phyloP scores from a whole-genome alignment of 2,888 invertebrate genomes.

The Habrosyne pyritoides region DNA sequence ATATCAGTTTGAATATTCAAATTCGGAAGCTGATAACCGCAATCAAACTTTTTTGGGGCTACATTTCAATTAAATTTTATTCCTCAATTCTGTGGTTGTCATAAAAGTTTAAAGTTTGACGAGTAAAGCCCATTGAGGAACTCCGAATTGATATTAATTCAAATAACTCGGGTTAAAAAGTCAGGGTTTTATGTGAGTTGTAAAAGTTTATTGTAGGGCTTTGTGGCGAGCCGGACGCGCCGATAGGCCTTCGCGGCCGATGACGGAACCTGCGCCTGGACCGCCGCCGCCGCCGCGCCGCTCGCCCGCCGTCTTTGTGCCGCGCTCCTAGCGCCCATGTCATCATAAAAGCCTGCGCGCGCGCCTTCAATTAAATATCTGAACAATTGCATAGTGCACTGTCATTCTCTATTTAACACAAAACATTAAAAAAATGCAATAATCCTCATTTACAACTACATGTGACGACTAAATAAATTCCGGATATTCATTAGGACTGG shows the following conservation, averaged over 20 bases:
- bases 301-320: slow-evolving; percentile 39
- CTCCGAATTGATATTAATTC: slow-evolving; percentile 84
- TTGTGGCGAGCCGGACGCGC: slow-evolving; percentile 81
- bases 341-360: slow-evolving; percentile 39
- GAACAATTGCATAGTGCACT: slow-evolving; percentile 27
- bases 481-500: too few relatives aligned
- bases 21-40: slow-evolving; percentile 82
- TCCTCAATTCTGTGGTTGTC: slow-evolving; percentile 79
- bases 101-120: slow-evolving; percentile 83
- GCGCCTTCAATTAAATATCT: slow-evolving; percentile 36
- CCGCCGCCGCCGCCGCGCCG: slow-evolving; percentile 27
- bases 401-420: slow-evolving; percentile 21
- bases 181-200: slow-evolving; percentile 82
- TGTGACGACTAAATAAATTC: too few relatives aligned
- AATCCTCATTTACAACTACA: too few relatives aligned
- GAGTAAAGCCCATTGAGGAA: slow-evolving; percentile 83
- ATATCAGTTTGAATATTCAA: slow-evolving; percentile 80
- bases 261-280: slow-evolving; percentile 62
- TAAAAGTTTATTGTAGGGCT: slow-evolving; percentile 83
- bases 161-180: slow-evolving; percentile 84
- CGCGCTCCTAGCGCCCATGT: slow-evolving; percentile 19
- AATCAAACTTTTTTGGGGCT: slow-evolving; percentile 78
- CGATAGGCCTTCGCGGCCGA: slow-evolving; percentile 66
- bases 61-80: slow-evolving; percentile 84
- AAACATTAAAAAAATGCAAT: background rate